These are phyloP conservation scores for Tamandua tetradactyla DNA, from an alignment of 2,797 vertebrate genomes.

Conservation along the genomic window DNA sequence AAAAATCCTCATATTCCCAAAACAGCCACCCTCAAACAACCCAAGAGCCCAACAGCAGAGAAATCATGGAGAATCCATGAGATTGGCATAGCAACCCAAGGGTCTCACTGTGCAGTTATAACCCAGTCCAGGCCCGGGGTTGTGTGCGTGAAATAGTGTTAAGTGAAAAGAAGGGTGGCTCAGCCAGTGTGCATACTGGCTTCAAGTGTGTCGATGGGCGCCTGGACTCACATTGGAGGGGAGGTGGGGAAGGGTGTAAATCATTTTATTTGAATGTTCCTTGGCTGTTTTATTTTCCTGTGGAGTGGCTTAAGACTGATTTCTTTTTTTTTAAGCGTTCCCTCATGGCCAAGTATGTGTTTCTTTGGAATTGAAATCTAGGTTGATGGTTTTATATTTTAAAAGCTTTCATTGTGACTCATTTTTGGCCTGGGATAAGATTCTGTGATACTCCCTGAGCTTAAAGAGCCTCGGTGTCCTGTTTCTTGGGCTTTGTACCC, in stretches of 20 bases:
- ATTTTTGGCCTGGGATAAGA: constrained; percentile 61
- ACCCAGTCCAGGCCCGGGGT: background rate
- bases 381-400: constrained; percentile 75
- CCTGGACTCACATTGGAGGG: background rate
- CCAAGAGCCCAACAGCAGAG: background rate
- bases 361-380: constrained; percentile 77
- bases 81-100: background rate
- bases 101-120: background rate
- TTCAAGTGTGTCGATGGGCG: background rate
- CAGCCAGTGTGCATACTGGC: background rate
- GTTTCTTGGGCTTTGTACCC: constrained; percentile 57
- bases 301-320: constrained; percentile 72
- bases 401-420: constrained; percentile 75
- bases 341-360: constrained; percentile 74
- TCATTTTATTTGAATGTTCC: constrained; percentile 67
- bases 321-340: constrained; percentile 66
- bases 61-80: background rate
- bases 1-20: constrained; percentile 40
- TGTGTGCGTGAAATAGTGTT: background rate
- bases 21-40: constrained; percentile 35
- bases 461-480: constrained; percentile 39
- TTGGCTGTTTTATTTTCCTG: constrained; percentile 76
- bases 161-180: background rate
- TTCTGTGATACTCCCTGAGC: constrained; percentile 60
- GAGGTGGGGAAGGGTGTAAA: constrained; percentile 39